A percentile compares a stretch with the other conserved stretches of the same genome.
These are phyloP conservation scores for Lepidurus couesii DNA, from an alignment of 1,140 invertebrate genomes.

Conservation along the genomic window DNA sequence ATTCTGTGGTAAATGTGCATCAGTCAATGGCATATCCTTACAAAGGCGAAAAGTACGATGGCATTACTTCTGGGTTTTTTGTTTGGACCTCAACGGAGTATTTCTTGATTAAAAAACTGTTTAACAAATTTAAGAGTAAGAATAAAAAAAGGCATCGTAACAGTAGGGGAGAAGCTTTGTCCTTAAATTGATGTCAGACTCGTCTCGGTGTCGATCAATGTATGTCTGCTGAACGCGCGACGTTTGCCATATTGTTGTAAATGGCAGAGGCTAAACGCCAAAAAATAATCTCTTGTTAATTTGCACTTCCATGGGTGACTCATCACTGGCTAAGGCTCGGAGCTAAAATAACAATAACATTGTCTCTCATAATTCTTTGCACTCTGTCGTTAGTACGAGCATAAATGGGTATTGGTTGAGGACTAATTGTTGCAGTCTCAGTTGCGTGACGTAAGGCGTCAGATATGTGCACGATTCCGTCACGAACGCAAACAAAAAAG, in stretches of 20 bases:
- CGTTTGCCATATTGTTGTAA: background rate
- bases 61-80: no score
- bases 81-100: no score
- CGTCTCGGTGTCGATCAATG: background rate
- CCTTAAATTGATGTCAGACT: background rate
- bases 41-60: background rate
- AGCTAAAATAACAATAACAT: background rate
- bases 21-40: background rate
- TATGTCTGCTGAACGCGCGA: background rate
- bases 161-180: background rate
- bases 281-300: background rate
- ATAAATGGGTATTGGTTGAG: background rate
- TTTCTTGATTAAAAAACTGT: background rate
- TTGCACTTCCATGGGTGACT: background rate
- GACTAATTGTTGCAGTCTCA: slow-evolving; percentile 8
- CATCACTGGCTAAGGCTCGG: background rate
- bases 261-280: background rate
- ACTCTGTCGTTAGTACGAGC: background rate
- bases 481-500: background rate
- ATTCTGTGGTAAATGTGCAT: background rate
- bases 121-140: background rate
- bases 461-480: background rate
- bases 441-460: background rate
- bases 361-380: background rate
- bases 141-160: background rate